Percentiles rank a stretch among this genome's conserved stretches.
These are phyloP conservation scores for Tetragonula clypearis DNA, from an alignment of 1,140 invertebrate species.

Conservation along the genomic window DNA sequence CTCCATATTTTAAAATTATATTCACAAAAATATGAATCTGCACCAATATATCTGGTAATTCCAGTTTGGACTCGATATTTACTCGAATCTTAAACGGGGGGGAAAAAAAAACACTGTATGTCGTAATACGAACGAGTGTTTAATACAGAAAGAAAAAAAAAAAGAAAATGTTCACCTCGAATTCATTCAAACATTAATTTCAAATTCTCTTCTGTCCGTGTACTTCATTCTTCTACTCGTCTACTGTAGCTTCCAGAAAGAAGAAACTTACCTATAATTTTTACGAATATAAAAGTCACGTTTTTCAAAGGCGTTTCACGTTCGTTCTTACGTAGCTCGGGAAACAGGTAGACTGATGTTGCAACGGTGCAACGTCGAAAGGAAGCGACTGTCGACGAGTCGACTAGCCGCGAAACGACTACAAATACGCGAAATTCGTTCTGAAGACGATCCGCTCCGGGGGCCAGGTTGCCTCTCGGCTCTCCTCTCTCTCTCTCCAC, in stretches of 20 bases:
- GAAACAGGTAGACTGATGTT: neutral
- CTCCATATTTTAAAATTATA: no score
- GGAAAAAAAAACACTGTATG: no score
- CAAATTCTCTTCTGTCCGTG: neutral
- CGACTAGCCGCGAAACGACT: neutral
- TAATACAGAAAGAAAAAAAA: no score
- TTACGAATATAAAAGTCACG: neutral
- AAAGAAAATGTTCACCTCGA: no score
- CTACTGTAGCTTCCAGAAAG: no score
- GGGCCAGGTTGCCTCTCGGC: neutral
- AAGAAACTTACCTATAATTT: no score
- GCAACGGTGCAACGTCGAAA: neutral
- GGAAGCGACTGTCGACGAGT: neutral
- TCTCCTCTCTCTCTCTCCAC: conserved; percentile 2
- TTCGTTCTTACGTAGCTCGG: neutral
- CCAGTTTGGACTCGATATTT: no score
- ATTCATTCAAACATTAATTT: neutral
- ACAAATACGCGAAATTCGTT: conserved; percentile 28
- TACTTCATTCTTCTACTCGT: neutral
- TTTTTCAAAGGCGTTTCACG: neutral
- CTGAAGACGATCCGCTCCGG: conserved; percentile 17
- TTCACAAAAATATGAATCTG: no score
- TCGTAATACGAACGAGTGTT: no score
- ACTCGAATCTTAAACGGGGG: no score
- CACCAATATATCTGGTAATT: no score